These are phyloP conservation scores for Gymnoscopelus braueri DNA, from an alignment of 2,797 vertebrate species.

Conservation along the genomic window DNA sequence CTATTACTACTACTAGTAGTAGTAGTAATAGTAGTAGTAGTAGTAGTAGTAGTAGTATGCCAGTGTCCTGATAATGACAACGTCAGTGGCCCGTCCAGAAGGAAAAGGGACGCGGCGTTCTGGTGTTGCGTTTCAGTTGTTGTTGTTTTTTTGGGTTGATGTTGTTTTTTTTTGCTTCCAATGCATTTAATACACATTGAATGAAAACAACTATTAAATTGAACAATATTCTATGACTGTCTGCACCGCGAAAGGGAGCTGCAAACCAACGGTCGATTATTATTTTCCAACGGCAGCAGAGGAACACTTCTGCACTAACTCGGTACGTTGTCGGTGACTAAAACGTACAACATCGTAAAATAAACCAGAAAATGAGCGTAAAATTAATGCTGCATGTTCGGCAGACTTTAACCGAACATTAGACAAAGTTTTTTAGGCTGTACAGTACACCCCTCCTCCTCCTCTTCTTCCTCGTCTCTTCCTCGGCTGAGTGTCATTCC, in stretches of 20 bases:
- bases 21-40: constrained; percentile 61
- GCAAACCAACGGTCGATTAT: constrained; percentile 57
- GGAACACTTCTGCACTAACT: constrained; percentile 31
- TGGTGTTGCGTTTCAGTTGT: constrained; percentile 7
- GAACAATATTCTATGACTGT: constrained; percentile 7
- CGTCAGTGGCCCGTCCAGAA: constrained; percentile 35
- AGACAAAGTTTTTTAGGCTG: constrained; percentile 80
- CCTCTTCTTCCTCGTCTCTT: constrained; percentile 49
- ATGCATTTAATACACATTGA: constrained; percentile 23
- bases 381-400: constrained; percentile 11
- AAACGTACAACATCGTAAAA: constrained; percentile 44
- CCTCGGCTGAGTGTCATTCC: constrained; percentile 63
- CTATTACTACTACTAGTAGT: constrained; percentile 9
- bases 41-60: constrained; percentile 69
- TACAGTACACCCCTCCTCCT: constrained; percentile 64
- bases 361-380: too few relatives aligned
- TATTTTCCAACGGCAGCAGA: constrained; percentile 54
- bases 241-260: constrained; percentile 26
- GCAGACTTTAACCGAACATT: constrained; percentile 72
- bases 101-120: constrained; percentile 25
- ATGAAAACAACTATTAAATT: not conserved
- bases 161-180: not conserved
- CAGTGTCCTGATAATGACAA: constrained; percentile 56
- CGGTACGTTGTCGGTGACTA: constrained; percentile 37
- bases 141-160: too few relatives aligned